A percentile compares a stretch with the other conserved stretches of the same genome.
phyloP scores from a whole-genome alignment of 2,113 vertebrate species.

The Xiphophorus couchianus region DNA sequence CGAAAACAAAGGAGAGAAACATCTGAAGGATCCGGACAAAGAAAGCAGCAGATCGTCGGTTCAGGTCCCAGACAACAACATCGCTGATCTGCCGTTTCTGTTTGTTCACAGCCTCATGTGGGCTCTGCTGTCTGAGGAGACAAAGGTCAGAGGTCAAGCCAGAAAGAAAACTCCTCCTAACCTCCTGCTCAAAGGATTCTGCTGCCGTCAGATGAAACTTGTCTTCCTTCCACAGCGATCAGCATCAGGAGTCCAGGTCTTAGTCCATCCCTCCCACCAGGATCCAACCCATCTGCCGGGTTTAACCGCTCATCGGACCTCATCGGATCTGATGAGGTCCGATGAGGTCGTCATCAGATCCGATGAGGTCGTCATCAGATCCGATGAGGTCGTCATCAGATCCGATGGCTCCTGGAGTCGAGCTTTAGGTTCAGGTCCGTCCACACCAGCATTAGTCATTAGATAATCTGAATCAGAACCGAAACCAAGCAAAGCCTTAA shows the following conservation, averaged over 20 bases:
- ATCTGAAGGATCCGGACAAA: not conserved
- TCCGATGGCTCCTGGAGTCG: too few species aligned
- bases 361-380: too few species aligned
- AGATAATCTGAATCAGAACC: too few species aligned
- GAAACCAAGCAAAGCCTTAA: too few species aligned
- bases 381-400: too few species aligned
- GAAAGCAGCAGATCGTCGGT: not conserved
- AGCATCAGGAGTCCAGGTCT: not conserved
- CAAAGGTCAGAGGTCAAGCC: conserved; percentile 44
- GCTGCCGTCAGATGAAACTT: conserved; percentile 41
- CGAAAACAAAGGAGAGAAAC: not conserved
- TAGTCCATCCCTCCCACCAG: not conserved
- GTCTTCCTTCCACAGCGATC: conserved; percentile 17
- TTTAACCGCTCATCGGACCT: too few species aligned
- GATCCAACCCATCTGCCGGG: not conserved
- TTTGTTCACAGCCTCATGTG: conserved; percentile 21
- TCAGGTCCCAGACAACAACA: conserved; percentile 15
- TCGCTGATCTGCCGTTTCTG: conserved; percentile 36
- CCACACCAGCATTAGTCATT: too few species aligned
- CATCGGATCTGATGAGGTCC: too few species aligned
- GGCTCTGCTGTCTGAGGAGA: conserved; percentile 34
- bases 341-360: too few species aligned
- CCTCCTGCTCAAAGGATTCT: conserved; percentile 51
- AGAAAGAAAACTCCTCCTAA: conserved; percentile 55
- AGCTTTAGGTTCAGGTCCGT: too few species aligned